phyloP scores from a whole-genome alignment of 2,888 invertebrate species.

The Harpalus rufipes region DNA sequence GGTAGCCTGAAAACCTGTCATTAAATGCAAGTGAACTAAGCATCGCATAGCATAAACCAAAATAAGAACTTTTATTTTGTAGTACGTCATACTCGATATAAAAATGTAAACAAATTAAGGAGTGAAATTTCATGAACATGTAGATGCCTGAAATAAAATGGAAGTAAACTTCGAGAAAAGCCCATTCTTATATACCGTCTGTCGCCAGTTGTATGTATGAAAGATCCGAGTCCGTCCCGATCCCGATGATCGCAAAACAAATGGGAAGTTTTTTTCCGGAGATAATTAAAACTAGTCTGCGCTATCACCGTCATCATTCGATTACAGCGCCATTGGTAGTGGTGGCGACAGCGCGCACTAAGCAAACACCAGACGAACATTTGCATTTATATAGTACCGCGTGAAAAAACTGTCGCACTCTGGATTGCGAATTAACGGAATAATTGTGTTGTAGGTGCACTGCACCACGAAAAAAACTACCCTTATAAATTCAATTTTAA shows the following conservation, averaged over 20 bases:
- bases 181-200: no score
- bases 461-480: constrained; percentile 27
- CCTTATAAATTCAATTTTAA: constrained; percentile 52
- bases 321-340: constrained; percentile 24
- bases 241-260: constrained; percentile 21
- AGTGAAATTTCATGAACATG: no score
- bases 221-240: neutral
- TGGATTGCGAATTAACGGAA: constrained; percentile 46
- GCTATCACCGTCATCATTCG: constrained; percentile 53
- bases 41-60: no score
- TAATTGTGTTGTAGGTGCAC: constrained; percentile 38
- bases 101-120: no score
- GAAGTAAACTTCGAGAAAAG: no score
- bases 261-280: constrained; percentile 51
- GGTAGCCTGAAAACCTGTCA: no score
- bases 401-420: constrained; percentile 47
- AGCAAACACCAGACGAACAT: constrained; percentile 55
- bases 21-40: no score
- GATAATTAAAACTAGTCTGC: constrained; percentile 59
- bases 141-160: no score
- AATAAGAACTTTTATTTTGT: no score
- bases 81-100: no score
- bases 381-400: constrained; percentile 61
- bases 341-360: constrained; percentile 27
- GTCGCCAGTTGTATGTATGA: no score